phyloP scores from a whole-genome alignment of 2,113 vertebrate genomes.

The Chascanopsetta lugubris region DNA sequence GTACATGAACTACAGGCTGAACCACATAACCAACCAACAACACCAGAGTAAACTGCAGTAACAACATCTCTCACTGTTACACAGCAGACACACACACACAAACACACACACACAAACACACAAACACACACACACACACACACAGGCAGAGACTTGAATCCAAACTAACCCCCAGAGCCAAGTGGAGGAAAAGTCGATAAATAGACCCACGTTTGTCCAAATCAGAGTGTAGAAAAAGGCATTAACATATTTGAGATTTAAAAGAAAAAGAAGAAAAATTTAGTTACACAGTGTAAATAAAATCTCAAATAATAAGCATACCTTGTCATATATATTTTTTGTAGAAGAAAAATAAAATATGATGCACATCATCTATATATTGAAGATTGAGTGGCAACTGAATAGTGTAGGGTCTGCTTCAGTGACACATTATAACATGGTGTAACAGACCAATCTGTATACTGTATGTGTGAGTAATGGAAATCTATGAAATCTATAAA shows the following conservation, averaged over 20 bases:
- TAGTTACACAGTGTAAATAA: slow-evolving; percentile 74
- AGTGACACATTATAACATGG: slow-evolving; percentile 61
- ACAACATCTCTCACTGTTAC: background rate
- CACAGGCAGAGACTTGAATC: background rate
- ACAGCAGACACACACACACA: background rate
- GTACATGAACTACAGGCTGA: background rate
- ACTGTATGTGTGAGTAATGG: slow-evolving; percentile 69
- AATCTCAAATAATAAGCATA: slow-evolving; percentile 58
- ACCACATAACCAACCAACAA: background rate
- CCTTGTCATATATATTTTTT: slow-evolving; percentile 72
- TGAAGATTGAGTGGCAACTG: slow-evolving; percentile 63
- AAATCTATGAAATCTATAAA: slow-evolving; percentile 62
- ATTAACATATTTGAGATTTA: slow-evolving; percentile 36
- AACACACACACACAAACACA: background rate
- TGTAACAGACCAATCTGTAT: slow-evolving; percentile 64
- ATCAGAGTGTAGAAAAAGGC: slow-evolving; percentile 32
- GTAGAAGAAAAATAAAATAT: slow-evolving; percentile 67
- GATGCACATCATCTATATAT: slow-evolving; percentile 66
- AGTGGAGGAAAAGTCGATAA: background rate
- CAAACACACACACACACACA: slow-evolving; percentile 1
- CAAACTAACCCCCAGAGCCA: background rate
- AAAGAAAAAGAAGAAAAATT: slow-evolving; percentile 14
- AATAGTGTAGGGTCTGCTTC: slow-evolving; percentile 67
- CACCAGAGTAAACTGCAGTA: background rate
- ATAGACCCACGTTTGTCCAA: slow-evolving; percentile 5